These are phyloP conservation scores for Hemaris fuciformis DNA, from an alignment of 2,888 invertebrate genomes.

Conservation along the genomic window DNA sequence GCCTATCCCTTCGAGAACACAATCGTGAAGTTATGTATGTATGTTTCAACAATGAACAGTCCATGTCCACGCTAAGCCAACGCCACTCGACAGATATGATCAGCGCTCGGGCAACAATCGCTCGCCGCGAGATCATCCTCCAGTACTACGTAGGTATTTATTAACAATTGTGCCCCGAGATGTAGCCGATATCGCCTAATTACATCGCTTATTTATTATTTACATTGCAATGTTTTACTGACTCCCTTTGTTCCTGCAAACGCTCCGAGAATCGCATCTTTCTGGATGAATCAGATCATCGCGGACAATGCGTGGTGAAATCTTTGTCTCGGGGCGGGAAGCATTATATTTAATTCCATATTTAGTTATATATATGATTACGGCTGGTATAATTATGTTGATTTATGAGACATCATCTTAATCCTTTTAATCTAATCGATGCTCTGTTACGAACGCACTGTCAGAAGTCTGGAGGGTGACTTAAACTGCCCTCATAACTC, in stretches of 20 bases:
- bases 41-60: not conserved
- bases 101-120: constrained; percentile 44
- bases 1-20: too few species aligned
- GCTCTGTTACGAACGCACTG: too few species aligned
- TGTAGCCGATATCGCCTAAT: constrained; percentile 60
- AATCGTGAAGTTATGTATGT: too few species aligned
- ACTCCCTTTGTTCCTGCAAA: not conserved
- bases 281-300: not conserved
- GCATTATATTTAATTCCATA: not conserved
- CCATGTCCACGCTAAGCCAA: constrained; percentile 33
- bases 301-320: not conserved
- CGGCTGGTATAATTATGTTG: too few species aligned
- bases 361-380: too few species aligned
- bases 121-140: constrained; percentile 56
- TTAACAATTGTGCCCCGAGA: constrained; percentile 65
- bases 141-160: constrained; percentile 60
- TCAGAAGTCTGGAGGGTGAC: too few species aligned
- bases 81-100: constrained; percentile 25
- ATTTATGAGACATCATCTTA: too few species aligned
- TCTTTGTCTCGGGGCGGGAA: not conserved
- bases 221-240: not conserved
- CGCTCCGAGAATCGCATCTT: too few species aligned
- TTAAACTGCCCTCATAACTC: too few species aligned
- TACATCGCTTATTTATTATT: constrained; percentile 49
- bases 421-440: too few species aligned